These are phyloP conservation scores for Litoditis marina DNA, from an alignment of 2,888 invertebrate species.

Conservation along the genomic window DNA sequence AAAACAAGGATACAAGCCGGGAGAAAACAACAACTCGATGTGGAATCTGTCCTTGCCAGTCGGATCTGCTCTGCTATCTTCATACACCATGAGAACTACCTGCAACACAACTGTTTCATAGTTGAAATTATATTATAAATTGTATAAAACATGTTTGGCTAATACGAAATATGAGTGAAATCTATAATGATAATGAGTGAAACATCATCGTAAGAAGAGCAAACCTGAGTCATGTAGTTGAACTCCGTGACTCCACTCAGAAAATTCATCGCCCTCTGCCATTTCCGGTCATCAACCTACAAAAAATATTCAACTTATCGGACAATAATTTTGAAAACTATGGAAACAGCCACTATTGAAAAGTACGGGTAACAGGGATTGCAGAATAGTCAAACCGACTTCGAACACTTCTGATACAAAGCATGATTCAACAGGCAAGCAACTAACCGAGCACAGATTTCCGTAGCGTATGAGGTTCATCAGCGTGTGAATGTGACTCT, in stretches of 20 bases:
- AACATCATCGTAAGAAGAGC: too few species aligned
- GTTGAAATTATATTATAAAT: background rate
- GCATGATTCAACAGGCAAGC: too few species aligned
- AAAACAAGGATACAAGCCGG: conserved; percentile 70
- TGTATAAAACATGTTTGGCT: too few species aligned
- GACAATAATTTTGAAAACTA: background rate
- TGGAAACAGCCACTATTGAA: background rate
- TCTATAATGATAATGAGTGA: too few species aligned
- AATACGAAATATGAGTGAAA: too few species aligned
- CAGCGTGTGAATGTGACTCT: conserved; percentile 96
- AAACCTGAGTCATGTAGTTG: conserved; percentile 99
- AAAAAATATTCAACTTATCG: background rate
- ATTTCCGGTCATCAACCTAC: conserved; percentile 84
- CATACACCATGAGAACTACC: conserved; percentile 94
- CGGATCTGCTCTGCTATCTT: conserved; percentile 86
- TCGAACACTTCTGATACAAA: too few species aligned
- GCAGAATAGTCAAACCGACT: too few species aligned
- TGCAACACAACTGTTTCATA: conserved; percentile 14
- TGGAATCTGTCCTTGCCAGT: conserved; percentile 74
- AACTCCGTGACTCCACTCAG: conserved; percentile 94
- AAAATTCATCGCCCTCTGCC: conserved; percentile 97
- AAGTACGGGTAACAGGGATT: background rate
- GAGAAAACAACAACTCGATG: conserved; percentile 96
- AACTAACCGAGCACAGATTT: conserved; percentile 49
- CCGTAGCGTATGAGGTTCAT: conserved; percentile 80